phyloP scores from a whole-genome alignment of 1,140 invertebrate genomes.

The Periplaneta americana region DNA sequence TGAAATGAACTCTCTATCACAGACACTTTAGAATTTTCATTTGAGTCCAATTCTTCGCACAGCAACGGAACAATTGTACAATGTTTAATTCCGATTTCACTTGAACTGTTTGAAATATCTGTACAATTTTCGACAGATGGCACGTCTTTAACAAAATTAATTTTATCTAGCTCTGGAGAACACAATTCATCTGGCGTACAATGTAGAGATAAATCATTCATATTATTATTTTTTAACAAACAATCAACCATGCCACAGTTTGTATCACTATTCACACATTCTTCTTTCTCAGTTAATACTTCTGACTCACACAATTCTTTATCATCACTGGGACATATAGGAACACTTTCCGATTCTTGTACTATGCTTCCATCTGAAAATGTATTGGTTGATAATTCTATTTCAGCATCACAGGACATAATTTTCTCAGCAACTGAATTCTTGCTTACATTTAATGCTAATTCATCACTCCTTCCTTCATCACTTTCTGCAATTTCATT shows the following conservation, averaged over 20 bases:
- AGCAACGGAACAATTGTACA: neutral
- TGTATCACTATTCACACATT: neutral
- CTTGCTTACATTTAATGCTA: neutral
- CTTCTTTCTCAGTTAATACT: neutral
- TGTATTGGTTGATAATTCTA: neutral
- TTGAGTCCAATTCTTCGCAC: neutral
- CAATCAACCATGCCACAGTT: neutral
- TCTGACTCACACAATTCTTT: neutral
- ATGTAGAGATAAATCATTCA: neutral
- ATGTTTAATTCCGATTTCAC: neutral
- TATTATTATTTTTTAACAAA: too few species aligned
- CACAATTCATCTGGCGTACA: neutral
- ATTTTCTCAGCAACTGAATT: neutral
- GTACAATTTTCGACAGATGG: neutral
- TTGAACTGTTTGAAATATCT: neutral
- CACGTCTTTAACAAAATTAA: neutral
- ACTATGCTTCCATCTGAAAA: neutral
- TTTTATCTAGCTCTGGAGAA: neutral
- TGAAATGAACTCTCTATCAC: constrained; percentile 14
- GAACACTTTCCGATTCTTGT: neutral
- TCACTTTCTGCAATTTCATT: neutral
- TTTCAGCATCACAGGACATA: neutral
- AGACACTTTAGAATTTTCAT: neutral
- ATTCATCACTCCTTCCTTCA: neutral
- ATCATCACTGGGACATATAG: neutral